Base-by-base conservation (phyloP, 2,888 invertebrate genomes). In the Apomyelois bistriatella region DNA sequence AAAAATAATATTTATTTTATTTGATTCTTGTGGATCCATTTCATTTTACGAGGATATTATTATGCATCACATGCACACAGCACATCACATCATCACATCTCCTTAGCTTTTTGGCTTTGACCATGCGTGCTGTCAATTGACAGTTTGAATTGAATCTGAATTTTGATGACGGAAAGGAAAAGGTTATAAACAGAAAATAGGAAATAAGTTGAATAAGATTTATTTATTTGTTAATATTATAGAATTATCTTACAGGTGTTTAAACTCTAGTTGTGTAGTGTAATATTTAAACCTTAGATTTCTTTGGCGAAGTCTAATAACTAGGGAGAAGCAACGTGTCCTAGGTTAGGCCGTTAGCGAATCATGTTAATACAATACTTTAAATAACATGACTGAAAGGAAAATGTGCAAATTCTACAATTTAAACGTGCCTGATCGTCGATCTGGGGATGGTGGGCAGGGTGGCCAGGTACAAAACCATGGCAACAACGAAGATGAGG, bases 331-430 rank as follows among this genome's bases (percentile, higher is more conserved):
- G 82, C 83, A 85, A 86, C 86, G 86, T 89, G 86, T 87, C 85
- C 77, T 88, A 90, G 89, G 88, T 88, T 88, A 90, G 88, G 85
- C 85, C 86, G 86, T 87, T 82, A 77, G 77, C 78, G 77, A 88
- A 90, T 87, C 89, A 90, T 89, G 89, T 83, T 87, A 88, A 76
- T 83, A 74, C 60, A 61, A 63, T 74, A 71, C 75, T 82, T 85
- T 77, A 79, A 85, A 79, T 90, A 89, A 82, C 85, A 90, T 90
- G 90, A 90, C 85, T 82, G 90, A 90, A 84, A 86, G 89, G 69
- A 90, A 89, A 89, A 90, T 90, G 90, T 90, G 90, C 85, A 90
- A 89, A 74, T 90, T 89, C 79, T 90, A 90, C 85, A 90, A 90
- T 84, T 89, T 90, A 78, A 90, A 90, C 75, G 87, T 89, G 76